Base-by-base conservation (phyloP, 2,797 vertebrate genomes). In the Pangasius krempfi region DNA sequence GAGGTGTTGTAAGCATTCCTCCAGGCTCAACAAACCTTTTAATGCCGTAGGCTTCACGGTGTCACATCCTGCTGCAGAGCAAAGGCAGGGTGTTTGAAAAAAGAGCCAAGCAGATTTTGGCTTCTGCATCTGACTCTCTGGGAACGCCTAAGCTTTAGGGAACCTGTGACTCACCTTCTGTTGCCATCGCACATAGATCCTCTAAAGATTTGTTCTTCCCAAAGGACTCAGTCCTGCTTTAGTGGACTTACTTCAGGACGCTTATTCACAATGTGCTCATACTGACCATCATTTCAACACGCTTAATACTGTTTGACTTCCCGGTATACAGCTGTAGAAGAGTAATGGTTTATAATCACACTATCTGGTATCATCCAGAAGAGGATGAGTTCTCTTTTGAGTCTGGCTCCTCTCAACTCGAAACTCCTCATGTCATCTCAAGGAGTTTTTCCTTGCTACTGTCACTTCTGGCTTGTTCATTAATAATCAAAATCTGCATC, bases 81-180 rank as follows among this genome's bases (percentile, higher is more conserved):
- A 73, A 22, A 44, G 20, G 70, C 33, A 78, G 75, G 27, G 75
- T n/a, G 16, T 78, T 50, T n/a, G 5, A 27, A 75, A 75, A 64
- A 66, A 66, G 66, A 70, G 72, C 50, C 50, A 14, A 7, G 12
- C 12, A 50, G 73, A 5, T 78, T 78, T n/a, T n/a, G 47, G 75
- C 50, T 40, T 60, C 5, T 60, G 56, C 50, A 30, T 52, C 75
- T 54, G 56, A 56, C 20, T 33, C 8, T 5, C 18, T 12, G 8
- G n/a, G 78, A 81, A 81, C 56, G 33, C 79, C 56, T 60, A 54
- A 79, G n/a, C 76, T 33, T 79, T 56, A 60, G 56, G 54, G 56
- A 81, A 81, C 79, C 78, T 80, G 47, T 79, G 76, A 33, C 30
- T 80, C 78, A 56, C 52, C 79, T 81, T 60, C 76, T 79, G 76